These are phyloP conservation scores for Tretioscincus oriximinensis DNA, from an alignment of 2,113 vertebrate species.

Conservation along the genomic window DNA sequence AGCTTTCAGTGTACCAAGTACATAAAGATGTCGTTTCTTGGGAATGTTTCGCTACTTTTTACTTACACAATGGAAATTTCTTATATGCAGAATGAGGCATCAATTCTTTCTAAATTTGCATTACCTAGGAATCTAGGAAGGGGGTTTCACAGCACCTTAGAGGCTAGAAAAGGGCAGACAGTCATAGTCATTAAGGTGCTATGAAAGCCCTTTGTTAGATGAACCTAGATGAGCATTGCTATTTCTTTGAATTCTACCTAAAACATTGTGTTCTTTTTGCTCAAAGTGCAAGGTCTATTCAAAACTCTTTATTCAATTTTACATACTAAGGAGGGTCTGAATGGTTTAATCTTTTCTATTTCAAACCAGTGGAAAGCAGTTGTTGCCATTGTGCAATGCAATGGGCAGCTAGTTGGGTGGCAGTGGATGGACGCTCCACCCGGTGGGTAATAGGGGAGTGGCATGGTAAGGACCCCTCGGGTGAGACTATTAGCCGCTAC, in stretches of 20 bases:
- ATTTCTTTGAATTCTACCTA: no score
- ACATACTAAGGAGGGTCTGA: not conserved
- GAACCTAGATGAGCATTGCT: no score
- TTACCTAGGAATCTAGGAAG: not conserved
- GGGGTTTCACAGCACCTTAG: no score
- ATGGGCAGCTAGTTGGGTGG: no score
- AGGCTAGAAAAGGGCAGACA: no score
- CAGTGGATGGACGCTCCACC: no score
- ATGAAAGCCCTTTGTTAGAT: no score
- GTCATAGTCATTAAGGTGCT: no score
- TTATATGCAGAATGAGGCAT: not conserved
- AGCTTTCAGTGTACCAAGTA: not conserved
- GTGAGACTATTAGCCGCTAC: no score
- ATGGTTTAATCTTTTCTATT: not conserved
- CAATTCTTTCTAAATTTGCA: not conserved
- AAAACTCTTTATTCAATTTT: not conserved
- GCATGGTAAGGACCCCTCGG: no score
- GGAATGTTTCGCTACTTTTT: not conserved
- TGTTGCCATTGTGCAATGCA: no score
- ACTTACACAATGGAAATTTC: not conserved
- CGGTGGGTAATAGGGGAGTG: no score
- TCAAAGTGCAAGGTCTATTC: not conserved
- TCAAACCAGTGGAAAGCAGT: not conserved
- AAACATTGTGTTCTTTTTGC: not conserved
- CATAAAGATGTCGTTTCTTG: not conserved